These are phyloP conservation scores for Mythimna lalbum DNA, from an alignment of 2,888 invertebrate species.

Conservation along the genomic window DNA sequence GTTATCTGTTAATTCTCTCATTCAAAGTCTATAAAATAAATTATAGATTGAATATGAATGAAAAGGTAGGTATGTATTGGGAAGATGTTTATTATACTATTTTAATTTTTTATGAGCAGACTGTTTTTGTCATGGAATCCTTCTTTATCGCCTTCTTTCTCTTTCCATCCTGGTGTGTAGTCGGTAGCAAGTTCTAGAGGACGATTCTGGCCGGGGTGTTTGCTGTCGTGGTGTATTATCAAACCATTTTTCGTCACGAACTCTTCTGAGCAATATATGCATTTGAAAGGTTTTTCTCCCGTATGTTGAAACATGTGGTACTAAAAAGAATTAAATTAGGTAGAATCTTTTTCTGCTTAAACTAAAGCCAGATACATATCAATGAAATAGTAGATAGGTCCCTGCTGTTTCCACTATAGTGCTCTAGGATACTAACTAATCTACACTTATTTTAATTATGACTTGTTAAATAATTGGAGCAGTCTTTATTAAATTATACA, in stretches of 20 bases:
- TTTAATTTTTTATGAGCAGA: conserved; percentile 62
- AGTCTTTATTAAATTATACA: not conserved
- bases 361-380: not conserved
- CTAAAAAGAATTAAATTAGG: conserved; percentile 70
- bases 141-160: not conserved
- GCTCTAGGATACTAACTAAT: not conserved
- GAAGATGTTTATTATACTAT: not conserved
- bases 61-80: conserved; percentile 25
- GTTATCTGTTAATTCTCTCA: not conserved
- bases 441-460: not conserved
- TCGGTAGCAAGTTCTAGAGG: conserved; percentile 72
- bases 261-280: conserved; percentile 92
- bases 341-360: not conserved
- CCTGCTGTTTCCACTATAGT: not conserved
- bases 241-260: conserved; percentile 83
- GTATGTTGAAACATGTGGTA: conserved; percentile 92
- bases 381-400: not conserved
- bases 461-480: not conserved
- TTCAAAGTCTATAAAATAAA: conserved; percentile 12
- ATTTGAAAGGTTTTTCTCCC: conserved; percentile 97
- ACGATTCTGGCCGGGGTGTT: conserved; percentile 75
- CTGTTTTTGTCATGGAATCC: conserved; percentile 72
- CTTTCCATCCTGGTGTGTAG: conserved; percentile 1
- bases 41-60: not conserved
- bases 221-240: conserved; percentile 79